Base-by-base conservation (phyloP, 1,140 invertebrate genomes). In the Solenopsis fugax region DNA sequence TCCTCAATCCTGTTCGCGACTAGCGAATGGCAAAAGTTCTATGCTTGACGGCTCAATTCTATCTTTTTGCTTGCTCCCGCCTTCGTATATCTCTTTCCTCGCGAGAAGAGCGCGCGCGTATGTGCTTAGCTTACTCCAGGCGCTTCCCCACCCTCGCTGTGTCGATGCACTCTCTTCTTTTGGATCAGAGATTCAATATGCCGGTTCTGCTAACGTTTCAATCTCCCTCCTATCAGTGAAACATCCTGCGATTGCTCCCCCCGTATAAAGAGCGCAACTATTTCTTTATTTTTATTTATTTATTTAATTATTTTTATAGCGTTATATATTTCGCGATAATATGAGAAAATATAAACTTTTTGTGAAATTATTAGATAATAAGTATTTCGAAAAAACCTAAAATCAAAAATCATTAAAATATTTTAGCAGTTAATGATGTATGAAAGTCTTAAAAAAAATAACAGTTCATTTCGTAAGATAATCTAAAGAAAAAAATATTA, bases 51-150 rank as follows among this genome's bases (percentile, higher is more conserved):
- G 64, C 64, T 76, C 34, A 69, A 80, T 65, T 77, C 45, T 58
- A 21, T 71, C 84, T 89, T 87, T 87, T 82, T 84, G 78, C 69
- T 77, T 56, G 76, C 71, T 85, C 72, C 48, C 82, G 18, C 54
- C 52, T 67, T 67, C 52, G 45, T 60, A n/a, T 10, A 60, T 56
- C 54, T 84, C 69, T 84, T 84, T 75, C 69, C 52, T 60, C 54
- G 18, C 41, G 54, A 84, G 56, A 62, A 73, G 65, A 69, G n/a
- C 13, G 21, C 54, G 54, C 67, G 69, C 37, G 54, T 50, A 37
- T 82, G 24, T 56, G 48, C 16, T 18, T 34, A 41, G 24, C 24
- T 78, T 34, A 7, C 45, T 84, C 37, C 69, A 73, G 41, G 37
- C 41, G 37, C 69, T 75, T 84, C 69, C 69, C 69, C 69, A 75